Evolutionary conservation across 2,113 vertebrate genomes (phyloP).

Genomic region (Scomber scombrus): DNA sequence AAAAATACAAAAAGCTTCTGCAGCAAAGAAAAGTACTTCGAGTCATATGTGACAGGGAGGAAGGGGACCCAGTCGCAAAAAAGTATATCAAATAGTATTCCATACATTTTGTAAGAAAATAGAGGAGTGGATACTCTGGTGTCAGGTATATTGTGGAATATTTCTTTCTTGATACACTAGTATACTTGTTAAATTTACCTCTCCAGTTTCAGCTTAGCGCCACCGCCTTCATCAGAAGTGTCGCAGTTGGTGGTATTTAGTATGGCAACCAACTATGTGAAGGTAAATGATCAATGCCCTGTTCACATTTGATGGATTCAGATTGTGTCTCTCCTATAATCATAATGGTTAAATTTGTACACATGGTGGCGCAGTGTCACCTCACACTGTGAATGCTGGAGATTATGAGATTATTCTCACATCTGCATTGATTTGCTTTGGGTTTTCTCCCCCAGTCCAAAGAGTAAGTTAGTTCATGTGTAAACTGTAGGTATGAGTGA

Average conservation of each 20-base stretch:
- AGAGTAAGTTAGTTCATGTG: no score
- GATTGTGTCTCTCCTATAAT: neutral
- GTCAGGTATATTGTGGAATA: no score
- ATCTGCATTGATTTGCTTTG: no score
- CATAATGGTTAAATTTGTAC: neutral
- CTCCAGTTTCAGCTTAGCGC: neutral
- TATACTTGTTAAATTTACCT: constrained; percentile 2
- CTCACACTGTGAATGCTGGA: neutral
- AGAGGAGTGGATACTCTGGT: neutral
- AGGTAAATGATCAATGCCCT: neutral
- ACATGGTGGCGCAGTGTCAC: neutral
- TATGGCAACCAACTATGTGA: neutral
- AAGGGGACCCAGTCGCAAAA: neutral
- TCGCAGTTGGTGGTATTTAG: neutral
- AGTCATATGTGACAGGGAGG: neutral
- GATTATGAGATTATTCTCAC: no score
- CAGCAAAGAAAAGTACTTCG: no score
- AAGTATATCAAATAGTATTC: neutral
- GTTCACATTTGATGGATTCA: neutral
- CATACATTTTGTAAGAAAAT: neutral
- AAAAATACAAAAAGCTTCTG: no score
- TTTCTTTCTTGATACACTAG: neutral
- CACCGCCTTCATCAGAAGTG: neutral
- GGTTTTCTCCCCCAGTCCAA: no score
- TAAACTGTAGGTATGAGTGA: no score